Conservation (phyloP, 2,797 vertebrate genomes). For the Gadopsis bispinosus region DNA sequence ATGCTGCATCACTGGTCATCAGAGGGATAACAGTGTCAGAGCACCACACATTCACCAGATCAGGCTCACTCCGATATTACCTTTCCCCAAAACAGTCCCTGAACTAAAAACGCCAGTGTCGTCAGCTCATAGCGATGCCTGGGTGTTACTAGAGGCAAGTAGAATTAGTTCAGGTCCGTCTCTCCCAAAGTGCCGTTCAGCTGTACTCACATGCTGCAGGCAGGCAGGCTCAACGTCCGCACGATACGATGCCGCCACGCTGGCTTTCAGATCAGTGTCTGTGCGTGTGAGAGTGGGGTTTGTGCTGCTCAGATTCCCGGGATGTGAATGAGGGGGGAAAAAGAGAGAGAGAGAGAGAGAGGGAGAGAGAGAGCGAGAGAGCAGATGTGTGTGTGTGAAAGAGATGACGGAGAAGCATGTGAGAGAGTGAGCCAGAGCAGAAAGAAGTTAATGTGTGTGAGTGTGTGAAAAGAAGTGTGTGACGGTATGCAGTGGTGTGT, state of each 20-base stretch:
- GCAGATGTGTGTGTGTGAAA: constrained; percentile 32
- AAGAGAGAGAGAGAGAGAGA: background rate
- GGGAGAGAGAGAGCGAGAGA: constrained; percentile 6
- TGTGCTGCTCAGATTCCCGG: constrained; percentile 46
- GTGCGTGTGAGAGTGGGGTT: constrained; percentile 31
- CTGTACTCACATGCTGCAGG: constrained; percentile 77
- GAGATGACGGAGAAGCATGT: constrained; percentile 33
- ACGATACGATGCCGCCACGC: constrained; percentile 39
- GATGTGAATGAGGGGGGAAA: constrained; percentile 35
- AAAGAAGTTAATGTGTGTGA: constrained; percentile 36
- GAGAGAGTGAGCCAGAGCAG: constrained; percentile 23
- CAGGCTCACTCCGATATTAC: background rate
- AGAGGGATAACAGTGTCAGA: constrained; percentile 7
- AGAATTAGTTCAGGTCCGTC: constrained; percentile 33
- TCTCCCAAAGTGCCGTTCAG: constrained; percentile 40
- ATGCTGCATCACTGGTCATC: constrained; percentile 35
- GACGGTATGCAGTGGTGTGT: constrained; percentile 48
- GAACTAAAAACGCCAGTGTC: background rate
- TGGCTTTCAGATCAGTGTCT: constrained; percentile 40
- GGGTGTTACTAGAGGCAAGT: constrained; percentile 1
- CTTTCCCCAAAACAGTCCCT: background rate
- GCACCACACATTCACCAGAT: background rate
- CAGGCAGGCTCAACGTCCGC: constrained; percentile 54
- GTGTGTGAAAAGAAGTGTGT: constrained; percentile 37
- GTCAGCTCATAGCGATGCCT: background rate